phyloP scores from a whole-genome alignment of 1,140 invertebrate genomes.

The Wasmannia auropunctata region DNA sequence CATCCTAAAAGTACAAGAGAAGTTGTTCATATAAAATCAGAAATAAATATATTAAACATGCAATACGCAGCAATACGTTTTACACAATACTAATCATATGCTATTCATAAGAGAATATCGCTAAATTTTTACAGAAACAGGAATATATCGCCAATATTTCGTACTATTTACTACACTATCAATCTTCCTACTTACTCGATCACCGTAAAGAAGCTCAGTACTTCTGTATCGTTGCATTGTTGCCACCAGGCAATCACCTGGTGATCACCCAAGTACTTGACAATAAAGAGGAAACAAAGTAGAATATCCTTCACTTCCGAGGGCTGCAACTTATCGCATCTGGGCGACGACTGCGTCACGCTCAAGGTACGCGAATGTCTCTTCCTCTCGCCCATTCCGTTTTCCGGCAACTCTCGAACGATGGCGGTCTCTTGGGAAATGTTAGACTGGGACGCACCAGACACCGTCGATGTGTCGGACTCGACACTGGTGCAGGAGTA shows the following conservation, averaged over 20 bases:
- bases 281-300: slow-evolving; percentile 95
- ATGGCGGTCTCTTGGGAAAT: slow-evolving; percentile 88
- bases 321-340: slow-evolving; percentile 91
- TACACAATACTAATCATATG: too few species aligned
- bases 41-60: background rate
- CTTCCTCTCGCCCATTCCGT: slow-evolving; percentile 76
- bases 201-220: slow-evolving; percentile 92
- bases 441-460: slow-evolving; percentile 87
- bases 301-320: slow-evolving; percentile 95
- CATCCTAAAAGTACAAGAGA: slow-evolving; percentile 86
- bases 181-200: slow-evolving; percentile 89
- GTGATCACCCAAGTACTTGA: slow-evolving; percentile 95
- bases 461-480: slow-evolving; percentile 87
- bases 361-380: slow-evolving; percentile 86
- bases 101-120: too few species aligned
- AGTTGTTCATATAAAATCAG: slow-evolving; percentile 2
- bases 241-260: slow-evolving; percentile 96
- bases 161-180: background rate
- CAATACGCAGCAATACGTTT: too few species aligned
- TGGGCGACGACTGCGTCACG: slow-evolving; percentile 86
- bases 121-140: too few species aligned
- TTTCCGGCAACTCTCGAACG: slow-evolving; percentile 83
- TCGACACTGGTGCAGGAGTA: slow-evolving; percentile 87
- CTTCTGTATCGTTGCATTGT: slow-evolving; percentile 91
- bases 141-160: too few species aligned